These are phyloP conservation scores for Macrosiphum euphorbiae DNA, from an alignment of 2,888 invertebrate species.

Conservation along the genomic window DNA sequence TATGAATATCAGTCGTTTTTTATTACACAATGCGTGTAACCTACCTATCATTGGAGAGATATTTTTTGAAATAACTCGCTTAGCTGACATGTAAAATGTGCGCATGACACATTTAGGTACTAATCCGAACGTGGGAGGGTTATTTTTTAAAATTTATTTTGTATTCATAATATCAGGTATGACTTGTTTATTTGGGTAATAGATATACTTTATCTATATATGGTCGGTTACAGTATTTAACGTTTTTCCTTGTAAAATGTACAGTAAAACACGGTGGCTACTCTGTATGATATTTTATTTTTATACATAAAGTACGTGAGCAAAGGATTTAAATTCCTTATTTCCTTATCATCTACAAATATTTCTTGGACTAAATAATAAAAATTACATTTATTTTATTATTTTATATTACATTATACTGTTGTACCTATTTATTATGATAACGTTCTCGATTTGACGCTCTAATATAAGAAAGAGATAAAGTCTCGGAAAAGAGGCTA, in stretches of 20 bases:
- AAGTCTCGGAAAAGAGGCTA: background rate
- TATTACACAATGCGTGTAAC: background rate
- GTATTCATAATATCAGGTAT: background rate
- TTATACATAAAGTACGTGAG: background rate
- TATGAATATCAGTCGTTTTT: background rate
- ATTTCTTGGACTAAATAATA: background rate
- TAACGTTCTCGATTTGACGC: background rate
- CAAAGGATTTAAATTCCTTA: background rate
- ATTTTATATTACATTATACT: background rate
- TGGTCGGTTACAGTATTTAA: background rate
- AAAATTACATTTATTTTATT: background rate
- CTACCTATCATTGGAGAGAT: background rate
- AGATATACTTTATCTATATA: background rate
- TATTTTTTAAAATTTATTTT: background rate
- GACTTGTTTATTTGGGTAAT: background rate
- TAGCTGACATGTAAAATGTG: conserved; percentile 4
- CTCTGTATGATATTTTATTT: background rate
- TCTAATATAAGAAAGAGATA: background rate
- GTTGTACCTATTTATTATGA: background rate
- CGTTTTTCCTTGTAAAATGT: background rate
- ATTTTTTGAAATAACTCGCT: background rate
- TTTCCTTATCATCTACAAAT: background rate
- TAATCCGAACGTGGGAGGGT: background rate
- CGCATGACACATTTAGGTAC: background rate
- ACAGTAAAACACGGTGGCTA: background rate